Evolutionary conservation across 2,113 vertebrate species (phyloP), one percentile per base, ranked within the genome.

Genomic region (Mobula birostris): DNA sequence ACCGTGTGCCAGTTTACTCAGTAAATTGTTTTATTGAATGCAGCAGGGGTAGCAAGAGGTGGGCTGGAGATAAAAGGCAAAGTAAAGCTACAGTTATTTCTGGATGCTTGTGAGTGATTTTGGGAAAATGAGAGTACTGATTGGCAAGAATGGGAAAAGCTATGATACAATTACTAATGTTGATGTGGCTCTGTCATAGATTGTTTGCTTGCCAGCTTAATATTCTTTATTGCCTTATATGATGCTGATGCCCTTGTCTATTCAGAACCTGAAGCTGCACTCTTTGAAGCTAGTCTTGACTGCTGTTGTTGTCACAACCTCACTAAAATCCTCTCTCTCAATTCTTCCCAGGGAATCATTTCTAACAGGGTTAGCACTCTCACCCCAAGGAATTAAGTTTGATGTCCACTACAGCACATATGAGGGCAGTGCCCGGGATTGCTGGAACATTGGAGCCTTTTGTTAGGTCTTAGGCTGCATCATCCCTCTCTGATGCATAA

Each of bases 81-180:
- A 87, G n/a, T n/a, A 58, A 87, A 11, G 24, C 56, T 87, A 36
- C 36, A 36, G 36, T 36, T 36, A 36, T 36, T 27, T 58, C 11
- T 29, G 7, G 24, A 63, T 14, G 29, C 56, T 87, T 63, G 83
- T 29, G 56, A 87, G 14, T n/a, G 21, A 56, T 61, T 61, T 63
- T 87, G 56, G 27, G 56, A 58, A 85, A 87, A n/a, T 87, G 11
- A n/a, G 56, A 27, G 82, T 11, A 85, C 21, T 85, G 48, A 58
- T 85, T 21, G 48, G 48, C 48, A 27, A 85, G 82, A 85, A 58
- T 87, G 83, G 24, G 83, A 29, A 36, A 61, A 87, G 29, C 83
- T 61, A 87, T 87, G 24, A 87, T 61, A 61, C 61, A 58, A 87
- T 87, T 87, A 61, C 83, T 87, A 29, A 61, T 61, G 83, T 87